phyloP scores from a whole-genome alignment of 2,113 vertebrate genomes.

The Acanthisitta chloris region DNA sequence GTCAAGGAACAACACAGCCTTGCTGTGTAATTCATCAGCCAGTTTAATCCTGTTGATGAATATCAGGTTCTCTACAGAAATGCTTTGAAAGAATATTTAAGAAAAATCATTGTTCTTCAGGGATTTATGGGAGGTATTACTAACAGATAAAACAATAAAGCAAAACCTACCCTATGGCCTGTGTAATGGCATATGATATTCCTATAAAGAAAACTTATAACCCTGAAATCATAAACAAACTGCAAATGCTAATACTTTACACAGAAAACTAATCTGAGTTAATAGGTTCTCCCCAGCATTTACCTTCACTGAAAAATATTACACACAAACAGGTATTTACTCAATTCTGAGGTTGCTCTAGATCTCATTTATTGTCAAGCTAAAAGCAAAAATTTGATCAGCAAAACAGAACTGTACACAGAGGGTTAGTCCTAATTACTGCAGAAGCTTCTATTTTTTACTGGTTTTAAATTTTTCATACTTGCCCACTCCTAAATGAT shows the following conservation, averaged over 20 bases:
- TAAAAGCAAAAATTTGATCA: not conserved
- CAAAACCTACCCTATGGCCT: not conserved
- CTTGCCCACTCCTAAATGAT: not conserved
- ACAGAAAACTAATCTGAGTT: not conserved
- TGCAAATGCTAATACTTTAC: not conserved
- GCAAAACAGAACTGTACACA: not conserved
- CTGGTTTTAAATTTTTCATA: not conserved
- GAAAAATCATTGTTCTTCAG: not conserved
- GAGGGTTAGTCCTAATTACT: not conserved
- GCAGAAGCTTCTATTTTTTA: not conserved
- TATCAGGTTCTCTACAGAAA: conserved; percentile 35
- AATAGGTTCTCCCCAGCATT: not conserved
- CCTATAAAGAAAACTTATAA: not conserved
- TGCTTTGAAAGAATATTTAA: conserved; percentile 52
- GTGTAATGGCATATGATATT: not conserved
- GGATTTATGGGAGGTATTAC: conserved; percentile 4
- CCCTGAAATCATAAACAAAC: not conserved
- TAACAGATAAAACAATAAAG: conserved; percentile 38
- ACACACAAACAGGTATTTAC: not conserved
- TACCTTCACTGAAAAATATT: not conserved
- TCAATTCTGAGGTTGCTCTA: not conserved
- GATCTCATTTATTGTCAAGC: not conserved
- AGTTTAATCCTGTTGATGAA: conserved; percentile 48
- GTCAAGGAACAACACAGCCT: conserved; percentile 36
- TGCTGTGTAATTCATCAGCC: conserved; percentile 57